Evolutionary conservation across 2,797 vertebrate genomes (phyloP).

Genomic region (Cyclopterus lumpus): DNA sequence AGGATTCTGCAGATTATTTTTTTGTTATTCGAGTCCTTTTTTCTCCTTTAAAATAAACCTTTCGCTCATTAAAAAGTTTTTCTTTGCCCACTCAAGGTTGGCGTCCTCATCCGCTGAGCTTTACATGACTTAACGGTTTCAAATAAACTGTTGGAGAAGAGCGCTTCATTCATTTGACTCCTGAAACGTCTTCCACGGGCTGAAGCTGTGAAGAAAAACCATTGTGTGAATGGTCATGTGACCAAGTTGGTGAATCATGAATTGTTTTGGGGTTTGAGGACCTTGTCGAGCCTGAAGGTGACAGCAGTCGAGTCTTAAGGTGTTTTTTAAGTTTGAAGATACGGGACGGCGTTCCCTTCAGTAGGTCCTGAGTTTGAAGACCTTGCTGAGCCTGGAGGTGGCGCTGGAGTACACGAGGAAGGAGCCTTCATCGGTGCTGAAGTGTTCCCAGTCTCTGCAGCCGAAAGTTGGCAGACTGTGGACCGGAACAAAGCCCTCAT

Average conservation of each 20-base stretch:
- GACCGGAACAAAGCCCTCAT: constrained; percentile 91
- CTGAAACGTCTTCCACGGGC: too few relatives aligned
- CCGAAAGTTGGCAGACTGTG: constrained; percentile 91
- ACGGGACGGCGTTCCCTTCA: constrained; percentile 36
- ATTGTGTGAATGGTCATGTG: neutral
- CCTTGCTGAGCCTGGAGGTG: constrained; percentile 91
- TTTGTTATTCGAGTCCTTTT: too few relatives aligned
- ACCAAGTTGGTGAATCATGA: neutral
- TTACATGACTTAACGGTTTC: too few relatives aligned
- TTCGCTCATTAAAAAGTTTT: too few relatives aligned
- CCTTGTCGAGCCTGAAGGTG: neutral
- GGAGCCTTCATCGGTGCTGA: constrained; percentile 86
- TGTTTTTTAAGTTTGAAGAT: neutral
- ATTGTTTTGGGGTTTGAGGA: neutral
- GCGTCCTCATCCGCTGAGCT: too few relatives aligned
- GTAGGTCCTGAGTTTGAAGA: constrained; percentile 89
- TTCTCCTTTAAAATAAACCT: too few relatives aligned
- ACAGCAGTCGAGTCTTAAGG: neutral
- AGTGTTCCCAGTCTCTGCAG: constrained; percentile 96
- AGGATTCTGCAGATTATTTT: neutral
- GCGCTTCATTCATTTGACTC: neutral
- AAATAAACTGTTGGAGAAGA: neutral
- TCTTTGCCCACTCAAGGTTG: too few relatives aligned
- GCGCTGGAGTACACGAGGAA: constrained; percentile 96
- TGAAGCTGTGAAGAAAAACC: neutral